Base-by-base conservation (phyloP, 2,113 vertebrate species). In the Corythornis cristatus region DNA sequence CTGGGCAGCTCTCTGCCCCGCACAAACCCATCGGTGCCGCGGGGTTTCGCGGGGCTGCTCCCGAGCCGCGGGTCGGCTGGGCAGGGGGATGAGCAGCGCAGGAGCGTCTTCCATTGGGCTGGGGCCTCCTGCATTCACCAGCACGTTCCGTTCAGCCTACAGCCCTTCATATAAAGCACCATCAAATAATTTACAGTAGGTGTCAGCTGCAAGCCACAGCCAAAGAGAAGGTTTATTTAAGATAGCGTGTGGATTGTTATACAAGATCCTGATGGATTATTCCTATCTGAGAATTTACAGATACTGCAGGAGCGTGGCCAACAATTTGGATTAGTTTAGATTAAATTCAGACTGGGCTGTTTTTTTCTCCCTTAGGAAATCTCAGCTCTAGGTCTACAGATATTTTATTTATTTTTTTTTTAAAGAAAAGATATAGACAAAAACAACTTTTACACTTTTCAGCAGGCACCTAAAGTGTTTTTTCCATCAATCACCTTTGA, bases 401-500 rank as follows among this genome's bases (percentile, higher is more conserved):
- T n/a, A 11, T 54, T 86, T 85, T 81, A 19, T 19, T 95, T 33
- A 48, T 23, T 50, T 68, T 68, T 90, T 56, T 57, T 43, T 37
- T 37, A 10, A 85, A 74, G 68, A 67, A 46, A 88, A 89, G 51
- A 80, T 40, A 42, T 5, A 90, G 81, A 73, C 75, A 88, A 89
- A 93, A 90, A 46, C 89, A 90, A 93, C 77, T 90, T 93, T 43
- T 71, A 74, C 4, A 2, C 66, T 94, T 96, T 97, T 56, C 90
- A 85, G 88, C 89, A 89, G 77, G 53, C 50, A 93, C 91, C 83
- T 89, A 72, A 85, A 94, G 91, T 93, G 90, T 58, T 95, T 96
- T 93, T 96, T 64, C 78, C 83, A 97, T 98, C 96, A 96, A 51
- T 98, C 95, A 97, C 70, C 87, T 75, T 89, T 96, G 95, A 93